Conservation (phyloP, 23 tunicate genomes). For the Halocynthia roretzi region DNA sequence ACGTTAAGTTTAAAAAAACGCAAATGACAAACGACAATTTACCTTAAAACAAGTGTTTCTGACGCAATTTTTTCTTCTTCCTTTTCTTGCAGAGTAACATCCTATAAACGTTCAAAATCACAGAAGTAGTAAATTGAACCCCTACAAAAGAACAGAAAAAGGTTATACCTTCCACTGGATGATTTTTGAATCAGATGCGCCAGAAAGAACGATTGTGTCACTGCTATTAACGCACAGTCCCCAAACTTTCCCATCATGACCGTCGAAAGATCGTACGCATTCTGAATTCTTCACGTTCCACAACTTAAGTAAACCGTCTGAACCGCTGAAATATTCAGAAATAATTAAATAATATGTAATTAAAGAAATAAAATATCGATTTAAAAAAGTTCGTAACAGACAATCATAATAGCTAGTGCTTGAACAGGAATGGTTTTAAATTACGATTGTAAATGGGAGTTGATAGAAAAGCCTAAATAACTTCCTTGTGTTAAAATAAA, state of each 20-base stretch:
- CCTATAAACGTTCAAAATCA: conserved; percentile 9
- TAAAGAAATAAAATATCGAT: no score
- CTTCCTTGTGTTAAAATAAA: no score
- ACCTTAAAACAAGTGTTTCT: conserved; percentile 20
- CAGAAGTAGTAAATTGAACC: neutral
- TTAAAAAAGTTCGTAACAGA: no score
- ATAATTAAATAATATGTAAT: neutral
- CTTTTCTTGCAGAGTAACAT: conserved; percentile 51
- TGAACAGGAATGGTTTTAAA: neutral
- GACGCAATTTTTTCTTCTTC: conserved; percentile 17
- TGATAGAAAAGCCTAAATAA: no score
- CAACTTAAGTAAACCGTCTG: conserved; percentile 76
- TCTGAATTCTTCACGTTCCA: conserved; percentile 77
- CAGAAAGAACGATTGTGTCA: conserved; percentile 41
- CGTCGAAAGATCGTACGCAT: conserved; percentile 65
- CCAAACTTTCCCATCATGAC: conserved; percentile 66
- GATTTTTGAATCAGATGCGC: conserved; percentile 66
- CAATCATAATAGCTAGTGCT: neutral
- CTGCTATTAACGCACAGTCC: conserved; percentile 27
- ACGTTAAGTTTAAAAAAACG: no score
- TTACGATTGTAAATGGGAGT: no score
- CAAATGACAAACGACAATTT: neutral
- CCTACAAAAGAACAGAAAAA: neutral
- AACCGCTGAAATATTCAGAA: conserved; percentile 21
- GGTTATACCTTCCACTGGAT: conserved; percentile 41